Evolutionary conservation across 1,140 invertebrate genomes (phyloP).

Genomic region (Magallana angulata): DNA sequence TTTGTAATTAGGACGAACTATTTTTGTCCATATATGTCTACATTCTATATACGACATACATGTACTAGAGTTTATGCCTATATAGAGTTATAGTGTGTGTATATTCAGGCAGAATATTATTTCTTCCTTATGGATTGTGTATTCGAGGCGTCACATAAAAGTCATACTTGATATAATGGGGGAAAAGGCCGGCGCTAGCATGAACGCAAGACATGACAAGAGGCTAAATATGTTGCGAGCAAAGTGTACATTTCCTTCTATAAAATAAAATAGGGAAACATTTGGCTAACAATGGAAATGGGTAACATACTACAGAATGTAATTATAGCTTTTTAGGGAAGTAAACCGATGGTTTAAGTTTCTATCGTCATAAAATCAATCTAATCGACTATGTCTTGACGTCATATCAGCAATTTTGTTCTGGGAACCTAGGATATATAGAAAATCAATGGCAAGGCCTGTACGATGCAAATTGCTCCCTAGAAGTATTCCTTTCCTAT

Average conservation of each 20-base stretch:
- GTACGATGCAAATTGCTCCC: neutral
- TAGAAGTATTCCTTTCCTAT: too few relatives aligned
- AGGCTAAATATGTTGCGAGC: neutral
- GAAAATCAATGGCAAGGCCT: constrained; percentile 12
- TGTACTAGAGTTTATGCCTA: neutral
- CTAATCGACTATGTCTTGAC: neutral
- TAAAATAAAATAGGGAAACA: neutral
- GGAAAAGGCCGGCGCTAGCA: neutral
- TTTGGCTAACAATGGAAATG: constrained; percentile 7
- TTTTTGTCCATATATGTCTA: constrained; percentile 16
- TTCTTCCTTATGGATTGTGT: constrained; percentile 8
- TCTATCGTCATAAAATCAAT: constrained; percentile 34
- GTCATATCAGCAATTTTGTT: constrained; percentile 12
- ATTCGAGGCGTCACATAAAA: neutral
- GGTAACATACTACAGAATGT: neutral
- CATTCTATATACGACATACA: neutral
- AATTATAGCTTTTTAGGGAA: neutral
- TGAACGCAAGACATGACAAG: neutral
- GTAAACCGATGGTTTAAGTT: constrained; percentile 3
- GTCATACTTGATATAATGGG: neutral
- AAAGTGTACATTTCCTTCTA: constrained; percentile 6
- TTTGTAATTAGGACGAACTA: neutral
- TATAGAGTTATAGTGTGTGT: too few relatives aligned
- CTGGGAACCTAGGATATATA: constrained; percentile 17
- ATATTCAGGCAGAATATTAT: too few relatives aligned